These are phyloP conservation scores for Panulirus ornatus DNA, from an alignment of 1,140 invertebrate species.

Conservation along the genomic window DNA sequence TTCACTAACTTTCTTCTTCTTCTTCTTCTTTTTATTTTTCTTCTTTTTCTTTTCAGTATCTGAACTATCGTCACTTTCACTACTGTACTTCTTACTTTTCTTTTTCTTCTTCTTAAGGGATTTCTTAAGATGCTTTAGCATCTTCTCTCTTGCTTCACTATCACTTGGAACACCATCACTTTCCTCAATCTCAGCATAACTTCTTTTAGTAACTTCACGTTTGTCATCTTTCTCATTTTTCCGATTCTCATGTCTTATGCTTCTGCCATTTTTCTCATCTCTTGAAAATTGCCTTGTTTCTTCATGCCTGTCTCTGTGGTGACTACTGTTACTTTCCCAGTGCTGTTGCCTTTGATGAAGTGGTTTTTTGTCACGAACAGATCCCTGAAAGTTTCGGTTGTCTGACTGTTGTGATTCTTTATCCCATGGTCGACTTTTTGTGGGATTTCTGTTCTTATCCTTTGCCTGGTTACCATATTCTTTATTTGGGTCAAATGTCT, in stretches of 20 bases:
- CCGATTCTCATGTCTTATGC: not conserved
- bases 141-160: conserved; percentile 42
- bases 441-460: not conserved
- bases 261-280: conserved; percentile 9
- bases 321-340: not conserved
- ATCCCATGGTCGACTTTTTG: not conserved
- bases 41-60: conserved; percentile 17
- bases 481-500: conserved; percentile 3
- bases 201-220: conserved; percentile 23
- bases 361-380: not conserved
- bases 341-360: not conserved
- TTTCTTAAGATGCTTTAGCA: conserved; percentile 52
- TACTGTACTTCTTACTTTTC: conserved; percentile 2
- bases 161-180: conserved; percentile 25
- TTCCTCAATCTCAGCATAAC: conserved; percentile 4
- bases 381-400: not conserved
- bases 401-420: not conserved
- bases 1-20: conserved; percentile 24
- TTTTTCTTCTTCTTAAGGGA: conserved; percentile 51
- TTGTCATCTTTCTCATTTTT: conserved; percentile 31
- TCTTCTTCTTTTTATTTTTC: conserved; percentile 46
- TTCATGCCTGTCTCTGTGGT: not conserved
- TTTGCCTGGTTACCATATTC: conserved; percentile 8
- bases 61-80: conserved; percentile 26
- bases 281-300: not conserved